Evolutionary conservation across 2,113 vertebrate genomes (phyloP).

Genomic region (Bubalus kerabau): DNA sequence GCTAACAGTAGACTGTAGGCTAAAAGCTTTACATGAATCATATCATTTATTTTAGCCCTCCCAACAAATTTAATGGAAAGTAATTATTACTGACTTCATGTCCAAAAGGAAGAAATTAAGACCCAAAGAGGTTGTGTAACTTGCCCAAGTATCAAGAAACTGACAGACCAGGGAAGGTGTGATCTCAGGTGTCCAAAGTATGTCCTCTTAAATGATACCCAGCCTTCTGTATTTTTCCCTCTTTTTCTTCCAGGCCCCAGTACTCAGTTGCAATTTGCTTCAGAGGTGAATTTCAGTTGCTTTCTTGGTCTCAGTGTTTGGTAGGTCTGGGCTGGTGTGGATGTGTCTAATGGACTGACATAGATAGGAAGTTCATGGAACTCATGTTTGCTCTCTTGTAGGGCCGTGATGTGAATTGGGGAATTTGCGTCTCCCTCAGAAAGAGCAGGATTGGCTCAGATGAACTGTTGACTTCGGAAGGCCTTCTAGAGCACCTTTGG

Average conservation of each 20-base stretch:
- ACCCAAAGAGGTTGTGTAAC: not conserved
- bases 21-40: conserved; percentile 29
- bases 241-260: not conserved
- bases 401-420: not conserved
- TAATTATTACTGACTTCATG: conserved; percentile 16
- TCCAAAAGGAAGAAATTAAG: not conserved
- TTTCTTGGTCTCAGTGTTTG: not conserved
- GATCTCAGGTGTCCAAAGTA: not conserved
- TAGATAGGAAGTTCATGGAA: not conserved
- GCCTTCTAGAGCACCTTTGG: not conserved
- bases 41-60: conserved; percentile 36
- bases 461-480: not conserved
- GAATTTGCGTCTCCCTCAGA: not conserved
- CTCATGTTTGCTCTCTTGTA: accelerated
- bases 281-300: not conserved
- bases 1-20: not conserved
- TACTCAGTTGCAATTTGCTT: not conserved
- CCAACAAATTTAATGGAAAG: not conserved
- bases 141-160: not conserved
- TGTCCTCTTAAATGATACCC: not conserved
- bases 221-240: not conserved
- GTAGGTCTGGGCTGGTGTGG: not conserved
- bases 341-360: not conserved
- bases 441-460: not conserved
- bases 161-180: not conserved